These are phyloP conservation scores for Chrysopilus asiliformis DNA, from an alignment of 2,888 invertebrate species.

Conservation along the genomic window DNA sequence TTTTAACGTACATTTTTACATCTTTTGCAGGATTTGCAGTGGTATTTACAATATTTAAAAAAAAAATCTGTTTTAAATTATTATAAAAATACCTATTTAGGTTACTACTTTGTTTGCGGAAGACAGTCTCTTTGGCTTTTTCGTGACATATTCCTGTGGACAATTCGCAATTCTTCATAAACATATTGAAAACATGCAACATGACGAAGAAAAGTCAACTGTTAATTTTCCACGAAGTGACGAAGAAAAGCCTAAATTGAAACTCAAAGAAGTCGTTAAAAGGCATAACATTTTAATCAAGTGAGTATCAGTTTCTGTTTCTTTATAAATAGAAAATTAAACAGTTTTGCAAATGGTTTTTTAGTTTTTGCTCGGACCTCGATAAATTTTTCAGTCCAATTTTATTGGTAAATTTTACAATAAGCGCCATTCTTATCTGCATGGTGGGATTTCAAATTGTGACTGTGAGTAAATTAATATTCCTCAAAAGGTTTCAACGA, in stretches of 20 bases:
- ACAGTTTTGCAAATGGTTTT: constrained; percentile 5
- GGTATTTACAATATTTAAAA: constrained; percentile 31
- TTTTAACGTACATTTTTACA: constrained; percentile 29
- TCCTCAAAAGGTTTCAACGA: neutral
- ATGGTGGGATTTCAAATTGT: constrained; percentile 35
- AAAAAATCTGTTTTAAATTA: too few relatives aligned
- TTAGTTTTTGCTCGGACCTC: constrained; percentile 25
- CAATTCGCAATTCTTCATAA: constrained; percentile 29
- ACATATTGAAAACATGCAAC: constrained; percentile 18
- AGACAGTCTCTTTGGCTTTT: constrained; percentile 33
- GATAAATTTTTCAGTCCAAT: constrained; percentile 33
- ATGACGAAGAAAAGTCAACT: constrained; percentile 3
- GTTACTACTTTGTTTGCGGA: constrained; percentile 26
- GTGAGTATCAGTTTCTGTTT: too few relatives aligned
- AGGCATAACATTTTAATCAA: constrained; percentile 27
- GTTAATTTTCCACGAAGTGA: neutral
- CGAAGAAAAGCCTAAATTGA: constrained; percentile 5
- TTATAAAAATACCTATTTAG: too few relatives aligned
- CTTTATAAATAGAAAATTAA: neutral
- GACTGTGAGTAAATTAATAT: constrained; percentile 19
- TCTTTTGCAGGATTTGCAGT: constrained; percentile 31
- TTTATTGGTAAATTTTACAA: constrained; percentile 28
- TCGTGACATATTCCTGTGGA: constrained; percentile 30
- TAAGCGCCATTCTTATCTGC: constrained; percentile 32
- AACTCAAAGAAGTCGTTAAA: constrained; percentile 21